Base-by-base conservation (phyloP, 2,888 invertebrate genomes). In the Ectemnius lituratus region DNA sequence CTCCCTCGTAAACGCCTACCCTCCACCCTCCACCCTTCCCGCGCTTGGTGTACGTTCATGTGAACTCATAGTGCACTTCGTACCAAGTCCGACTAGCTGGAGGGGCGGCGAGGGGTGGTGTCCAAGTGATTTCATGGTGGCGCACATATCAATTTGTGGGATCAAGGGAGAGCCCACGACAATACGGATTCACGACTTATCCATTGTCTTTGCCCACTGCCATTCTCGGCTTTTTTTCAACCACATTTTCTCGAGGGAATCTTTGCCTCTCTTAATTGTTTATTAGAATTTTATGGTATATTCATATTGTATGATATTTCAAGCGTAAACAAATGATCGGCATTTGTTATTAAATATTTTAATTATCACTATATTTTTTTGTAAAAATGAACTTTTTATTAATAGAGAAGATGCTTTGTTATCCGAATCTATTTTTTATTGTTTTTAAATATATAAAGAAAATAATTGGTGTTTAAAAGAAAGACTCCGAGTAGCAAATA, bases 41-140 rank as follows among this genome's bases (percentile, higher is more conserved):
- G 23, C 37, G 37, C 37, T 11, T 0, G 37, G 37, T 8, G 16
- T 14, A 64, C n/a, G 45, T 28, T 63, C 61, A 60, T 46, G 23
- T 49, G 59, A 14, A 59, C 58, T 56, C 37, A 52, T 28, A 56
- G 23, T 23, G 23, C 11, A 37, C 8, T 6, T 8, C 57, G 60
- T 4, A 61, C 18, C 68, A 11, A 52, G 1, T 5, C 13, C 52
- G 14, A 52, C 52, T 52, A 16, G n/a, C 52, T 37, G 37, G 62
- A 77, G 67, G 79, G 73, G 13, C 52, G 49, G 75, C 8, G 37
- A 6, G 37, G 78, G 80, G 74, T 69, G 73, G 73, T 75, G 63
- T 52, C 62, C 70, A 81, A 83, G 80, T 85, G 86, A 89, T 89
- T 89, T 89, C 82, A 87, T 85, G 87, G 86, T 87, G 84, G 84